A percentile compares a stretch with the other conserved stretches of the same genome.
Conservation (phyloP, 2,113 vertebrate species). For the Sardina pilchardus region DNA sequence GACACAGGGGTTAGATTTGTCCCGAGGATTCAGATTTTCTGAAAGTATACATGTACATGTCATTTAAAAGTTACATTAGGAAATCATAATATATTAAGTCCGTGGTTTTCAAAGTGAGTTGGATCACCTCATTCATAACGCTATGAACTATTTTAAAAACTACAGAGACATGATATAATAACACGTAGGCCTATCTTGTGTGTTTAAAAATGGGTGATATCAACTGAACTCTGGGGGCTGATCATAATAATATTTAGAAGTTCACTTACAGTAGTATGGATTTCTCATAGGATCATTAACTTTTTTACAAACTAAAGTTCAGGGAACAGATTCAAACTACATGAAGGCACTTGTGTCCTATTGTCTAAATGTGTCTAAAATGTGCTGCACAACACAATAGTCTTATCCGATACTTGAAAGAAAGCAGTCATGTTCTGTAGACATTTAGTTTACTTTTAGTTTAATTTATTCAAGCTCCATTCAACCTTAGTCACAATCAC, state of each 20-base stretch:
- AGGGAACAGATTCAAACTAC: too few species aligned
- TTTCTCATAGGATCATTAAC: too few species aligned
- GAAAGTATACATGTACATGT: neutral
- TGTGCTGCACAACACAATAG: neutral
- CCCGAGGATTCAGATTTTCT: neutral
- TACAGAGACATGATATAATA: too few species aligned
- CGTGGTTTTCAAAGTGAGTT: neutral
- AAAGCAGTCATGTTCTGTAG: neutral
- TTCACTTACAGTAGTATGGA: too few species aligned
- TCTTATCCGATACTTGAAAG: neutral
- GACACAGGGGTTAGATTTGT: conserved; percentile 63
- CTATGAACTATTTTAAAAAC: too few species aligned
- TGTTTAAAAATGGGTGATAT: neutral
- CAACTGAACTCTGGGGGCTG: neutral
- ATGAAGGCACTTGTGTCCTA: too few species aligned
- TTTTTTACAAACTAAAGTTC: too few species aligned
- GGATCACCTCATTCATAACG: neutral
- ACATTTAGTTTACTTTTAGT: too few species aligned
- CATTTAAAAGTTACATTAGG: neutral
- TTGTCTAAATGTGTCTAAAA: too few species aligned
- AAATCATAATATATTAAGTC: neutral
- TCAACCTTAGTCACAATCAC: conserved; percentile 1
- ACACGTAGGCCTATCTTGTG: neutral
- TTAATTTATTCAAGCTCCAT: neutral
- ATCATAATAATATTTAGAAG: too few species aligned